Percentiles rank a stretch among this genome's conserved stretches.
phyloP scores from a whole-genome alignment of 2,797 vertebrate genomes.

The Rhinoraja longicauda region DNA sequence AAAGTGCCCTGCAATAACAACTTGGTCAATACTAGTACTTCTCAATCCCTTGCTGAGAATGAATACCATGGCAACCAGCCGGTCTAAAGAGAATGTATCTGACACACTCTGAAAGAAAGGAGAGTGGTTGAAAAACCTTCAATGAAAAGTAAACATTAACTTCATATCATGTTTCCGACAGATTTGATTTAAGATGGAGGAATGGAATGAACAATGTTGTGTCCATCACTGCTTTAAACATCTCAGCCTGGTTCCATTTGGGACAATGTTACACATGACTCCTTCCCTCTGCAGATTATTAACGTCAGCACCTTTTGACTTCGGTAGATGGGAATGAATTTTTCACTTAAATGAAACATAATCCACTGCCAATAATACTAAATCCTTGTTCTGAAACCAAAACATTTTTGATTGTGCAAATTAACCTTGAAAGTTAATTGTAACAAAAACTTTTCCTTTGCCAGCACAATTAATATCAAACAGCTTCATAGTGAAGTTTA shows the following conservation, averaged over 20 bases:
- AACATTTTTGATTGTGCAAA: no score
- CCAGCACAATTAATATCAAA: not conserved
- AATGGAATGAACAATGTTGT: not conserved
- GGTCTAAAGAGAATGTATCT: not conserved
- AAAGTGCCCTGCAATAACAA: no score
- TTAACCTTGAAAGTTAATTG: no score
- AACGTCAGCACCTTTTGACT: not conserved
- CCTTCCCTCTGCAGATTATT: not conserved
- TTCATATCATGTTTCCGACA: not conserved
- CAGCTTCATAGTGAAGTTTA: not conserved
- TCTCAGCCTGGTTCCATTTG: not conserved
- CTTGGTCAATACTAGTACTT: no score
- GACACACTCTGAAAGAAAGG: not conserved
- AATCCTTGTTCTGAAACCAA: no score
- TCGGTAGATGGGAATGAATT: not conserved
- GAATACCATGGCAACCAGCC: slow-evolving; percentile 4
- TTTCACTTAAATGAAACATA: not conserved
- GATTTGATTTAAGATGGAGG: not conserved
- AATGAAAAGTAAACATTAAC: not conserved
- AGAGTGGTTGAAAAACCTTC: not conserved
- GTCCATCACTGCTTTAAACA: not conserved
- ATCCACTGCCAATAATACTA: no score
- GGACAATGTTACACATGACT: not conserved
- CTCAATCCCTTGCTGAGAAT: not conserved
- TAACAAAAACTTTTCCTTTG: not conserved